phyloP scores from a whole-genome alignment of 2,888 invertebrate species.

The Drosophila rellima region DNA sequence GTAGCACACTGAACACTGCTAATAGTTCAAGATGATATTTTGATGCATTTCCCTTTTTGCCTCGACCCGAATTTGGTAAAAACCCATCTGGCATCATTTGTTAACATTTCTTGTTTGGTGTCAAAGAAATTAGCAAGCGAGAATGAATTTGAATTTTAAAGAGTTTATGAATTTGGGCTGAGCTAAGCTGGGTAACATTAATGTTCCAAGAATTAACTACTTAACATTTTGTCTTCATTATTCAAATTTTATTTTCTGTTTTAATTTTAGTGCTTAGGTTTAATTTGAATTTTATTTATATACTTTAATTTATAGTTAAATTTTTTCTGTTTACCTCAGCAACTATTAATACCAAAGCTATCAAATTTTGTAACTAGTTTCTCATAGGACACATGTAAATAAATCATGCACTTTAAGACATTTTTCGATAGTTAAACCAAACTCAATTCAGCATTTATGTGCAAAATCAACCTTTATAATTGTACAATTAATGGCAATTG shows the following conservation, averaged over 20 bases:
- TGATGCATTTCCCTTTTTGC: slow-evolving; percentile 44
- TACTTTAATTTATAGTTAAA: no score
- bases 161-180: background rate
- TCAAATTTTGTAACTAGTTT: background rate
- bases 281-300: no score
- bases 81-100: slow-evolving; percentile 69
- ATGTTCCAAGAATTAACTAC: background rate
- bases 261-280: no score
- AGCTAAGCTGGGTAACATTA: background rate
- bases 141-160: slow-evolving; percentile 3
- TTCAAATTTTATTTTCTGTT: no score
- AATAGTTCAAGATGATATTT: slow-evolving; percentile 68
- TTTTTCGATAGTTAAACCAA: background rate
- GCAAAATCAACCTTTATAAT: background rate
- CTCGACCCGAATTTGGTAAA: background rate
- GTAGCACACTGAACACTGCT: slow-evolving; percentile 42
- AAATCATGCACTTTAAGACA: background rate
- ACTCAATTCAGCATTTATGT: background rate
- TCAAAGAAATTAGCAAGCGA: slow-evolving; percentile 6
- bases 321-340: no score
- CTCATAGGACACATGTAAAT: background rate
- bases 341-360: background rate
- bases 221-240: no score
- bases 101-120: slow-evolving; percentile 40
- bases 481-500: background rate